Base-by-base conservation (phyloP, 2,113 vertebrate species). In the Chionomys nivalis region DNA sequence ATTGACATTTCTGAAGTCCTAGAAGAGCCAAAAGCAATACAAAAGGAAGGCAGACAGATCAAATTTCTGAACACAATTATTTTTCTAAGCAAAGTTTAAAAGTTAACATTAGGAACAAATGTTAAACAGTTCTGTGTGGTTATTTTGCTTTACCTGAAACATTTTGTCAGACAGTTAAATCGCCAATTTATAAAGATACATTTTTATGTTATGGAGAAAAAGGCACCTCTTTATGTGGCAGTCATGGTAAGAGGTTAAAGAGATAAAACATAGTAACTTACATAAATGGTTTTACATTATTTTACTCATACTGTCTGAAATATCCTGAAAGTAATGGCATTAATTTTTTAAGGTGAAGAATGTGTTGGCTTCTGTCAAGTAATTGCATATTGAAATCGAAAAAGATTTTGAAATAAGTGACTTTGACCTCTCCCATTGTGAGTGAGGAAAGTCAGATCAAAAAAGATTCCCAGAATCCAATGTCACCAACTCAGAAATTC, bases 61-160 rank as follows among this genome's bases (percentile, higher is more conserved):
- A 97, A 87, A 97, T 98, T 98, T 98, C 98, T 97, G 97, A 95
- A 97, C 77, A 96, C 73, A 97, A 98, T 98, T 98, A 96, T 98
- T 98, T 98, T 98, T 98, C 95, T 98, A 98, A 97, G 92, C 65
- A 90, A 92, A 96, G 94, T 91, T 97, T 96, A 87, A 97, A 92
- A 98, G 87, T 97, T 98, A 98, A 97, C 97, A 96, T 98, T 96
- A 95, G 95, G 97, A 98, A 97, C 93, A 98, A 98, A 98, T 89
- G 58, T 97, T 98, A 95, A 98, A 98, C 93, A 97, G 68, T 76
- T 98, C 98, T 96, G 65, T 92, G 89, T 17, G 81, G 68, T 97
- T 97, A 86, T 94, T 78, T 97, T 44, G 98, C 94, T 98, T 98
- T 98, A 98, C 97, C 97, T 98, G 96, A 93, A 97, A 96, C 95